phyloP scores from a whole-genome alignment of 2,888 invertebrate genomes.

The Uropetala carovei region DNA sequence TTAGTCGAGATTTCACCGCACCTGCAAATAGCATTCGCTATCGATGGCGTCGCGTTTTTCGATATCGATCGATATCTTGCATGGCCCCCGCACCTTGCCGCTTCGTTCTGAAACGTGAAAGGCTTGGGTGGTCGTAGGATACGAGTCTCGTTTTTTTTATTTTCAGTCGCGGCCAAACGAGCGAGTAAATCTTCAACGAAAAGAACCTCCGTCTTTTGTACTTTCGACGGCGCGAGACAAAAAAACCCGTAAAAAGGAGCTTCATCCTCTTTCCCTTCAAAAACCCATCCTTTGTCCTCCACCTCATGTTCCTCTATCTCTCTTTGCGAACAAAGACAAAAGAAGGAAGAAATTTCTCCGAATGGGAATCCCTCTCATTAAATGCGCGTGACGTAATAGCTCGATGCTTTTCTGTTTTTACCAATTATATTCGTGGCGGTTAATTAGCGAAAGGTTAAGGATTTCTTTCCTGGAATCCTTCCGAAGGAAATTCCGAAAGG shows the following conservation, averaged over 20 bases:
- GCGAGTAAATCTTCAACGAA: not conserved
- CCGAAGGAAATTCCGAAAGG: not conserved
- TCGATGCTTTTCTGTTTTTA: not conserved
- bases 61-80: not conserved
- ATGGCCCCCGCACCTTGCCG: not conserved
- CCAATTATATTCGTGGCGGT: not conserved
- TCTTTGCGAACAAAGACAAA: not conserved
- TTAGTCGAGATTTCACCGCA: too few relatives aligned
- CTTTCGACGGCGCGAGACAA: not conserved
- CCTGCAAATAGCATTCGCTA: too few relatives aligned
- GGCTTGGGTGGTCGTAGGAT: not conserved
- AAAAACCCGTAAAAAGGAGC: not conserved
- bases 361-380: not conserved
- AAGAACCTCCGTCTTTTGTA: not conserved
- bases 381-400: not conserved
- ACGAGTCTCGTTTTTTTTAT: not conserved
- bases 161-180: not conserved
- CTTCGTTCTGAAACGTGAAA: not conserved
- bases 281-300: not conserved
- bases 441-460: not conserved
- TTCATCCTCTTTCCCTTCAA: not conserved
- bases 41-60: not conserved
- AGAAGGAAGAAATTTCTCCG: not conserved
- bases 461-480: not conserved
- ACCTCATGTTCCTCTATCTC: not conserved